These are phyloP conservation scores for Grammomys surdaster DNA, from an alignment of 2,113 vertebrate species.

Conservation along the genomic window DNA sequence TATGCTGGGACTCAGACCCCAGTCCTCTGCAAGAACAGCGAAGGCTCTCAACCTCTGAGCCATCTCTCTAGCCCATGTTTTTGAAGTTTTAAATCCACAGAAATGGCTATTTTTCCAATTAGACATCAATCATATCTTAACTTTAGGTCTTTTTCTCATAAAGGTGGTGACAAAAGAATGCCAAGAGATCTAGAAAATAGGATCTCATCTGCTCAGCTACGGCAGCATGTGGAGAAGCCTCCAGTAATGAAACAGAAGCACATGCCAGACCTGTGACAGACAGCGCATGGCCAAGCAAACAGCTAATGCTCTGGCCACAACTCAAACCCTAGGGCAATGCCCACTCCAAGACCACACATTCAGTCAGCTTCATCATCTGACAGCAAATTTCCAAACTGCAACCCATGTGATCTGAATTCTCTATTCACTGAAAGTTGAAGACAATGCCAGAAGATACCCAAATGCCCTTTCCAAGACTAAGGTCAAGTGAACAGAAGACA, in stretches of 20 bases:
- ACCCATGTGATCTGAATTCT: background rate
- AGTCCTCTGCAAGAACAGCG: background rate
- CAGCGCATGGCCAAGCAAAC: background rate
- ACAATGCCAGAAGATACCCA: background rate
- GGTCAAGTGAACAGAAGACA: background rate
- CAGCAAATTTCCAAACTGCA: background rate
- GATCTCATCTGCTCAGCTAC: background rate
- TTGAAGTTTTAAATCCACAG: background rate
- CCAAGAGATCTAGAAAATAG: constrained; percentile 25
- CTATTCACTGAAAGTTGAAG: constrained; percentile 25
- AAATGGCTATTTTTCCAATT: constrained; percentile 30
- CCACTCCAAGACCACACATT: background rate
- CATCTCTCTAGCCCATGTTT: background rate
- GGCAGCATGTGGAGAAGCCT: background rate
- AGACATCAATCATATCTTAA: background rate
- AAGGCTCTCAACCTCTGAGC: background rate
- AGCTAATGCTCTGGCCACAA: background rate
- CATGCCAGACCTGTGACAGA: background rate
- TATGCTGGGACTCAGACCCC: background rate
- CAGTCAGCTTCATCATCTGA: background rate
- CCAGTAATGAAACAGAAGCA: background rate
- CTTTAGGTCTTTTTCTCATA: background rate
- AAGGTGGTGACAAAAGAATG: constrained; percentile 10
- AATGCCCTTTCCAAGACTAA: background rate
- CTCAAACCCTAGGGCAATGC: background rate